These are phyloP conservation scores for Ooceraea biroi DNA, from an alignment of 1,140 invertebrate genomes.

Conservation along the genomic window DNA sequence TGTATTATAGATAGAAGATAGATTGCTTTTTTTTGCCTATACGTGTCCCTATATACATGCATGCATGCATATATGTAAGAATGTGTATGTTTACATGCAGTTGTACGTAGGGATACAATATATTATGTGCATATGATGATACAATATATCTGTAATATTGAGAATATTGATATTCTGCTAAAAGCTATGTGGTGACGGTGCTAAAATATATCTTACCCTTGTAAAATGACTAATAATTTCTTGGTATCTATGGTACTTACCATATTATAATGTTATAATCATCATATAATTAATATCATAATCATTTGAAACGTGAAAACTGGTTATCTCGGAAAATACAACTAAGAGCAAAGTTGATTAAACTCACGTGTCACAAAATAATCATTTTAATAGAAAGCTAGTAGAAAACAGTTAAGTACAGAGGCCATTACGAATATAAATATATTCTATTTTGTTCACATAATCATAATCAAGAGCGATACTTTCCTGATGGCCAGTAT, in stretches of 20 bases:
- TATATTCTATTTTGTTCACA: background rate
- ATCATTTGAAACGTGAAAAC: constrained; percentile 48
- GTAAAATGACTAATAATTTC: constrained; percentile 84
- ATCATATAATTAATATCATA: constrained; percentile 47
- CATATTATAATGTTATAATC: background rate
- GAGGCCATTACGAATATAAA: background rate
- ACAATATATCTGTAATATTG: constrained; percentile 54
- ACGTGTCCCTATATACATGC: constrained; percentile 63
- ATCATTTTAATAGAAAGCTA: background rate
- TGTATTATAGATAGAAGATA: constrained; percentile 37
- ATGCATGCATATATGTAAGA: constrained; percentile 59
- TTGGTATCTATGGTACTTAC: constrained; percentile 82
- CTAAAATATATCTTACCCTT: constrained; percentile 79
- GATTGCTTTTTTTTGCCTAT: constrained; percentile 25
- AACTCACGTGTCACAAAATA: background rate
- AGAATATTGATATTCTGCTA: constrained; percentile 69
- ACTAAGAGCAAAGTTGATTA: background rate
- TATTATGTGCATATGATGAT: constrained; percentile 41
- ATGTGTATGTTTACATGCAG: constrained; percentile 39
- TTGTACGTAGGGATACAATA: constrained; percentile 63
- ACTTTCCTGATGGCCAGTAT: constrained; percentile 69
- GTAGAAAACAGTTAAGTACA: background rate
- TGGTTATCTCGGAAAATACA: constrained; percentile 67
- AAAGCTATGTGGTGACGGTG: constrained; percentile 83
- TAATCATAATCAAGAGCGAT: constrained; percentile 5